Conservation (phyloP, 2,113 vertebrate genomes). For the Aramus guarauna region DNA sequence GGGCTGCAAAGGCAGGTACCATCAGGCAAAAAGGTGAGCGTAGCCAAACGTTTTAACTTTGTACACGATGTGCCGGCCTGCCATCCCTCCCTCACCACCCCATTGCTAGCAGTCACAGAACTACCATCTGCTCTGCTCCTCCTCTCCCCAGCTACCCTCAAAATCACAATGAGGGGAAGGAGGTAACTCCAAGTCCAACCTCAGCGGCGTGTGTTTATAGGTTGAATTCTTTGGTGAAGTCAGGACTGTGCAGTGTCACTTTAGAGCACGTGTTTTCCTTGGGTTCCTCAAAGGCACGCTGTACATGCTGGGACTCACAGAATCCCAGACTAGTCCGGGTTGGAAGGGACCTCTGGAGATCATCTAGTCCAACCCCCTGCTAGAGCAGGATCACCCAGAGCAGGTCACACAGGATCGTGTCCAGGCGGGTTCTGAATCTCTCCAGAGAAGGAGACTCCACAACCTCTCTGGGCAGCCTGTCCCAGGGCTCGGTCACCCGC, state of each 20-base stretch:
- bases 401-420: too few species aligned
- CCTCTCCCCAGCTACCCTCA: background rate
- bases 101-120: background rate
- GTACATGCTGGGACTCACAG: background rate
- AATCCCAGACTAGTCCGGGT: too few species aligned
- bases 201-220: background rate
- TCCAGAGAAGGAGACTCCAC: too few species aligned
- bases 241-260: background rate
- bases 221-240: background rate
- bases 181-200: background rate
- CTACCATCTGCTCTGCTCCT: background rate
- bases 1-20: background rate
- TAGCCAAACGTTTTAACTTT: background rate
- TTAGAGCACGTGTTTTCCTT: background rate
- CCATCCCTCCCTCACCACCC: background rate
- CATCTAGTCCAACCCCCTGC: too few species aligned
- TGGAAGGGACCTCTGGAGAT: too few species aligned
- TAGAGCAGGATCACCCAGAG: too few species aligned
- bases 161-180: rapidly evolving
- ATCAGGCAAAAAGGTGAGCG: background rate
- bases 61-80: background rate
- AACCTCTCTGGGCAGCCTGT: too few species aligned
- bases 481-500: too few species aligned
- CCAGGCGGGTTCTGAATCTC: too few species aligned
- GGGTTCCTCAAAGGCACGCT: background rate